Conservation (phyloP, 2,888 invertebrate species). For the Caenorhabditis zanzibari region DNA sequence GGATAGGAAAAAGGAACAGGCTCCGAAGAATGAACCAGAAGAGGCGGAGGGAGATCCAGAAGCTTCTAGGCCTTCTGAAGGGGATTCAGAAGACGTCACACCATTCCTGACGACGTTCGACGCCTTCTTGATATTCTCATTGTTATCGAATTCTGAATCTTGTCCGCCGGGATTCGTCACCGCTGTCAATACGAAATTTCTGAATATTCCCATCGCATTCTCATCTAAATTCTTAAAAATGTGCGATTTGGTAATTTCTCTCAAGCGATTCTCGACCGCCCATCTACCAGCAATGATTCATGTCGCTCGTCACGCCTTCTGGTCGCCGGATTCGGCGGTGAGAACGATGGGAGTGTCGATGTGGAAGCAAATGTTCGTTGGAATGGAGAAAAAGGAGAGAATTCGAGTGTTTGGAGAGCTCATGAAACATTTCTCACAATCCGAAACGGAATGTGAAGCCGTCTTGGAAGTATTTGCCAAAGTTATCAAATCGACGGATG, state of each 20-base stretch:
- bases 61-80: too few species aligned
- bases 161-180: constrained; percentile 29
- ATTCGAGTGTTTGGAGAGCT: constrained; percentile 48
- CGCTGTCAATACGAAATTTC: constrained; percentile 47
- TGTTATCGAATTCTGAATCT: constrained; percentile 40
- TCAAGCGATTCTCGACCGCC: constrained; percentile 37
- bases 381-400: constrained; percentile 54
- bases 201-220: constrained; percentile 20
- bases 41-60: neutral
- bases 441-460: constrained; percentile 56
- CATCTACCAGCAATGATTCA: constrained; percentile 49
- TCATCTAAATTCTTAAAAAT: constrained; percentile 50
- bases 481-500: constrained; percentile 46
- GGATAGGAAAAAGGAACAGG: neutral
- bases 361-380: constrained; percentile 49
- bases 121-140: constrained; percentile 44
- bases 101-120: constrained; percentile 44
- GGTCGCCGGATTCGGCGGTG: constrained; percentile 39
- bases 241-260: constrained; percentile 29
- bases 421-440: constrained; percentile 51
- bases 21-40: neutral
- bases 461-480: constrained; percentile 53
- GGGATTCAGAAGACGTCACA: constrained; percentile 11
- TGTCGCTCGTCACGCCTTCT: constrained; percentile 48
- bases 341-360: constrained; percentile 41